A percentile compares a stretch with the other conserved stretches of the same genome.
Conservation (phyloP, 2,888 invertebrate genomes). For the Coremacera marginata region DNA sequence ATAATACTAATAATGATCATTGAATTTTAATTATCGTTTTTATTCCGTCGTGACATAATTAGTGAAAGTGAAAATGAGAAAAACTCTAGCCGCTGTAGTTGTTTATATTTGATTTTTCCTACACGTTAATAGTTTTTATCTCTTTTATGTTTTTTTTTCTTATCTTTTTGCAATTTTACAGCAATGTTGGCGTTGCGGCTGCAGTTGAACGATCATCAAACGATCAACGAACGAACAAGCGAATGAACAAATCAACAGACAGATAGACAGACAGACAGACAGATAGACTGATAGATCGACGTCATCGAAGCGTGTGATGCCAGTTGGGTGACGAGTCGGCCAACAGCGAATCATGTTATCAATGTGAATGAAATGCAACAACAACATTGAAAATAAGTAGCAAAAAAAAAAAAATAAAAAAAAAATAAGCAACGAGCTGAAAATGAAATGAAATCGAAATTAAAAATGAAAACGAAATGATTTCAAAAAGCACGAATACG, state of each 20-base stretch:
- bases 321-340: not conserved
- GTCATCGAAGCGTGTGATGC: constrained; percentile 13
- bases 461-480: constrained; percentile 50
- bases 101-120: not conserved
- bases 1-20: no score
- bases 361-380: constrained; percentile 1
- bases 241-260: no score
- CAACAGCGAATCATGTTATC: constrained; percentile 13
- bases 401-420: not conserved
- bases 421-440: not conserved
- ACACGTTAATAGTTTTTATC: not conserved
- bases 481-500: constrained; percentile 52
- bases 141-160: no score
- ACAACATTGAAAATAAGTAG: constrained; percentile 38
- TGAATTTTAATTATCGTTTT: constrained; percentile 2
- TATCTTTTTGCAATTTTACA: no score
- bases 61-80: constrained; percentile 61
- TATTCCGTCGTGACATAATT: constrained; percentile 60
- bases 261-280: not conserved
- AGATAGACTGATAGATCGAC: not conserved
- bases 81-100: constrained; percentile 27
- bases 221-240: no score
- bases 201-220: no score
- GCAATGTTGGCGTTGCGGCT: no score
- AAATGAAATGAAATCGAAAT: constrained; percentile 53